Evolutionary conservation across 2,113 vertebrate genomes (phyloP), one percentile per base, ranked within the genome.

Genomic region (Calyptomena viridis): DNA sequence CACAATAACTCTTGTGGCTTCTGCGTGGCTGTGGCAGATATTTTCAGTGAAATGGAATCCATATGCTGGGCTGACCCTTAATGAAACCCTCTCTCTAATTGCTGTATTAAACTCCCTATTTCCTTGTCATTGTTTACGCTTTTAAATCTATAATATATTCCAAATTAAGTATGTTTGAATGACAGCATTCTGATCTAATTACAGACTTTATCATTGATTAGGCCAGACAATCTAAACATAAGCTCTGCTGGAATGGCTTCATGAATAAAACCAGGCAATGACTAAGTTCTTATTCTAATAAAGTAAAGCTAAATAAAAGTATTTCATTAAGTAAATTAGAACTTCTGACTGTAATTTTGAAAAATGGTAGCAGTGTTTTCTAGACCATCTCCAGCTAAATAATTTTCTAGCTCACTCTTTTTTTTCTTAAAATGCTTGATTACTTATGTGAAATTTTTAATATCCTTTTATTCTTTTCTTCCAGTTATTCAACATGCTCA

Each of bases 141-240:
- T 94, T 95, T 30, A 94, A 95, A 95, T 95, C 90, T 83, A 84
- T 53, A 84, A 96, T 94, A 68, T 94, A 93, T 96, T 96, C 95
- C 84, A 94, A 96, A 95, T 96, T 93, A 93, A 87, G 91, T 66
- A 83, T 17, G 23, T 97, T 95, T 96, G 92, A 97, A 80, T 93
- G 95, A 27, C 92, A 95, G 90, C 82, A 80, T 96, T 95, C 91
- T 94, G 92, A 78, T 84, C 89, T 87, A 79, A 96, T 97, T 96
- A 94, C 12, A 63, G 71, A 88, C 74, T 90, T 94, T 76, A 72
- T 90, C 79, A 94, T 72, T 96, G 96, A 97, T 97, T 95, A 91
- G 89, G 74, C 55, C 71, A 91, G 89, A 93, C 89, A 91, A 87
- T 81, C 60, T 88, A 91, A 96, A 92, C 76, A 49, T 87, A 86